phyloP scores from a whole-genome alignment of 2,113 vertebrate genomes.

The Terrapene triunguis region DNA sequence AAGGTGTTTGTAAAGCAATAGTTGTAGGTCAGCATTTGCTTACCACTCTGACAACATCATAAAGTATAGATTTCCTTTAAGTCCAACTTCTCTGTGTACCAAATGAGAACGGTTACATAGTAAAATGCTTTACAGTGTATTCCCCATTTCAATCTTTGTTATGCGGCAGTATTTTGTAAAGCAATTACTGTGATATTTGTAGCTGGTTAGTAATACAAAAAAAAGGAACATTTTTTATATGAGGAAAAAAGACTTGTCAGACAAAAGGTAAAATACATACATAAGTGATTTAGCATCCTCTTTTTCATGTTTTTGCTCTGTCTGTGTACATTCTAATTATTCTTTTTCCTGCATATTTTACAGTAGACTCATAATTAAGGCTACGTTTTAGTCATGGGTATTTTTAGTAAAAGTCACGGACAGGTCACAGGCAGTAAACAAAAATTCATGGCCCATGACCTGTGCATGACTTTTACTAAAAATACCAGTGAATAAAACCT shows the following conservation, averaged over 20 bases:
- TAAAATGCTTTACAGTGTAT: not conserved
- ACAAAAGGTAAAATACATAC: not conserved
- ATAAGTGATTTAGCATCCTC: not conserved
- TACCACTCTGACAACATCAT: not conserved
- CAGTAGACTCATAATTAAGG: not conserved
- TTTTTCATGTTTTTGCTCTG: not conserved
- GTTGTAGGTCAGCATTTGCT: not conserved
- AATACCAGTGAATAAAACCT: too few relatives aligned
- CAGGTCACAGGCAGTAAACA: too few relatives aligned
- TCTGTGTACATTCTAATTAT: not conserved
- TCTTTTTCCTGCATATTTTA: not conserved
- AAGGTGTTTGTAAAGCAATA: not conserved
- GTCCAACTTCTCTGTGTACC: not conserved
- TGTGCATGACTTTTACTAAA: too few relatives aligned
- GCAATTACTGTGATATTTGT: not conserved
- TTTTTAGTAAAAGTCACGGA: too few relatives aligned
- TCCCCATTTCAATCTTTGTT: not conserved
- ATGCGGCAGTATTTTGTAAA: not conserved
- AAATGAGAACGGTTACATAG: not conserved
- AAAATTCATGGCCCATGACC: too few relatives aligned
- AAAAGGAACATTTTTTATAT: not conserved
- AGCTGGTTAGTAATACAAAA: not conserved
- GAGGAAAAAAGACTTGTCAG: not conserved
- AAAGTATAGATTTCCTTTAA: not conserved
- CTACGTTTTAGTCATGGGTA: not conserved